Conservation (phyloP, 2,888 invertebrate species). For the Caenorhabditis doughertyi region DNA sequence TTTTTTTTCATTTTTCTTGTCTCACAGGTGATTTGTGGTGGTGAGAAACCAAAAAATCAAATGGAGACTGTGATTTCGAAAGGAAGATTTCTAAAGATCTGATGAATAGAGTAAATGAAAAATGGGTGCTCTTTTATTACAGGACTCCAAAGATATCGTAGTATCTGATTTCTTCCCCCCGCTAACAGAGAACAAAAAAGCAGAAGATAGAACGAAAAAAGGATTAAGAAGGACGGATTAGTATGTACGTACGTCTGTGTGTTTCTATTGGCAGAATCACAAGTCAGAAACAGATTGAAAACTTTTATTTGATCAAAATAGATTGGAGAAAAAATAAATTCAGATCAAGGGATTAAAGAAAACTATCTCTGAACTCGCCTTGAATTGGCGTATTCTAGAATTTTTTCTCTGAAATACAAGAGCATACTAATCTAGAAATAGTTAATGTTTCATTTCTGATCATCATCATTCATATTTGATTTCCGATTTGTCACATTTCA, state of each 20-base stretch:
- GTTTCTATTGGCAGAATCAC: background rate
- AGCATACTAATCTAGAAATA: no score
- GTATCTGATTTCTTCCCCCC: background rate
- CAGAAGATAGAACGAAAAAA: background rate
- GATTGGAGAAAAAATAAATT: no score
- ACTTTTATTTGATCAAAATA: background rate
- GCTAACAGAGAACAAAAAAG: background rate
- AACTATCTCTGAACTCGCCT: no score
- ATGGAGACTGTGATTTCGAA: no score
- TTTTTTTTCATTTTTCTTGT: background rate
- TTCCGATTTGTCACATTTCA: no score
- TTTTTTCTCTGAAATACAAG: background rate
- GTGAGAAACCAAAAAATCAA: conserved; percentile 22
- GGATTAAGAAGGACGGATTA: conserved; percentile 16
- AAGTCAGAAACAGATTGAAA: background rate
- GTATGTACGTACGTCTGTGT: background rate
- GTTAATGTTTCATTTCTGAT: no score
- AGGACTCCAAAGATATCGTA: no score
- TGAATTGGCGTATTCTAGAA: no score
- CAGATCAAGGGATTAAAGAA: background rate
- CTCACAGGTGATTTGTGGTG: background rate
- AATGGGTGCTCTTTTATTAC: background rate
- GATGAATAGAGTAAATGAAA: no score
- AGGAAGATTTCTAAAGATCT: no score
- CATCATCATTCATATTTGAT: no score